Evolutionary conservation across 2,888 invertebrate species (phyloP), one percentile per base, ranked within the genome.

Genomic region (Hipparchia sbordonii): DNA sequence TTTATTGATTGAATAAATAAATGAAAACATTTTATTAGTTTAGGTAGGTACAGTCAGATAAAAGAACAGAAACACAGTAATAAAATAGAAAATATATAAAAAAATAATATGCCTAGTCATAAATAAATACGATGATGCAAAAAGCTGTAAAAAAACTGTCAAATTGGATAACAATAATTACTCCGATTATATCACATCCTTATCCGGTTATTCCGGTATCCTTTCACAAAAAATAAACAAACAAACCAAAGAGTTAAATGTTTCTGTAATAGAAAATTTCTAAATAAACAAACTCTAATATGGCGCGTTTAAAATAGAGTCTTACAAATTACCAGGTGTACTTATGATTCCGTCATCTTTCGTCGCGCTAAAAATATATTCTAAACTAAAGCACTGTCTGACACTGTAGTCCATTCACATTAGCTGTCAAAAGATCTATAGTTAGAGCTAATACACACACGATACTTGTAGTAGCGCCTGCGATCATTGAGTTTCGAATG

Each of bases 341-440:
- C 13, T 57, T 45, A 67, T 57, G 67, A 67, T 45, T 46, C 51
- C 48, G 52, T 65, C 52, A 12, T 51, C 65, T 52, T 13, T 59
- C 23, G 12, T 48, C 68, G 51, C 23, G 51, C 12, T 68, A n/a
- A 68, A 68, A 68, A 68, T 68, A 68, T 7, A 68, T 59, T 6
- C 23, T 12, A 67, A 57, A 13, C 6, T 48, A 48, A 48, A 48
- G 48, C 48, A 48, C 48, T 48, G 48, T 48, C 48, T 6, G 23
- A 13, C 13, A 2, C 51, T 23, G 52, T 10, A 51, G 59, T 59
- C 68, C 68, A 68, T 68, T 68, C 59, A 68, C 68, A 68, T 68
- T 45, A 10, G 56, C 67, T 67, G 67, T 67, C 67, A 67, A 67
- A 67, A 67, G 67, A 56, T 61, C 61, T 61, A 61, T 57, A 57